Conservation (phyloP, 37 sponge, comb jelly and placozoan species). For the Dysidea cf. avara region DNA sequence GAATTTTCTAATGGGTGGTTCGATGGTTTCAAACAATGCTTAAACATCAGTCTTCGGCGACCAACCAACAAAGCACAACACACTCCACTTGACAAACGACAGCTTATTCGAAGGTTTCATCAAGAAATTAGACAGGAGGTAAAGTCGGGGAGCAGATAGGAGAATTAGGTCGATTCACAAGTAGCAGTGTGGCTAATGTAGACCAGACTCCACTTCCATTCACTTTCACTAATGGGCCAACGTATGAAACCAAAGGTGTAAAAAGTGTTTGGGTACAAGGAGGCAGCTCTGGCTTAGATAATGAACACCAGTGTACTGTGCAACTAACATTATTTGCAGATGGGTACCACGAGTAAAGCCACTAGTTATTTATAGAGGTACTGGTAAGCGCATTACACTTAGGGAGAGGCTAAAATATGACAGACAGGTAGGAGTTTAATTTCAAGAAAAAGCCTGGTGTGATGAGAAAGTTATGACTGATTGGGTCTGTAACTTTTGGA, state of each 20-base stretch:
- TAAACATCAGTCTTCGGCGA: slow-evolving; percentile 6
- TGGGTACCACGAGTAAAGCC: slow-evolving; percentile 40
- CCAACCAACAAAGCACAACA: slow-evolving; percentile 23
- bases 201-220: too few relatives aligned
- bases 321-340: slow-evolving; percentile 60
- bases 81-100: slow-evolving; percentile 24
- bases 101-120: slow-evolving; percentile 39
- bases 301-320: slow-evolving; percentile 44
- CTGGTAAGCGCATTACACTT: slow-evolving; percentile 21
- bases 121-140: slow-evolving; percentile 7
- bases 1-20: slow-evolving; percentile 23
- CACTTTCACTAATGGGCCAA: slow-evolving; percentile 29
- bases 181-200: slow-evolving; percentile 1
- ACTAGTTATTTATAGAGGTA: slow-evolving; percentile 31
- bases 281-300: slow-evolving; percentile 36
- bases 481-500: slow-evolving; percentile 14
- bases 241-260: slow-evolving; percentile 26
- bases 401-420: slow-evolving; percentile 22
- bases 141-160: background rate
- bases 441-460: slow-evolving; percentile 47
- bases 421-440: slow-evolving; percentile 21
- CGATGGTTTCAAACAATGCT: slow-evolving; percentile 6
- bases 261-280: slow-evolving; percentile 38
- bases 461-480: slow-evolving; percentile 34
- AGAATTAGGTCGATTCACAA: slow-evolving; percentile 7